Evolutionary conservation across 2,113 vertebrate genomes (phyloP).

Genomic region (Dicerorhinus sumatrensis): DNA sequence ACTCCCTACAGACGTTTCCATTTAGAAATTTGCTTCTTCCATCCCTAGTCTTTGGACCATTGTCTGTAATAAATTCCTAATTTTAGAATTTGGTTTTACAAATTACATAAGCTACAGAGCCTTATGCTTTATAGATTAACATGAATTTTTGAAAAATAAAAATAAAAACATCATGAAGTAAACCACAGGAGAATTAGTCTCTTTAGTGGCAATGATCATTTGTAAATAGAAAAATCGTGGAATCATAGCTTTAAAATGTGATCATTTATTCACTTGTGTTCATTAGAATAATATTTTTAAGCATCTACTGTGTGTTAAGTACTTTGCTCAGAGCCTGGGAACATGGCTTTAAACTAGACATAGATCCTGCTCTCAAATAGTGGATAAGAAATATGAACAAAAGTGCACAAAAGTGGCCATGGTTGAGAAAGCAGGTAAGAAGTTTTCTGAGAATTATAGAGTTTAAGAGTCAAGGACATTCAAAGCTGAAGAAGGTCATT

Average conservation of each 20-base stretch:
- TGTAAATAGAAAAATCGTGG: not conserved
- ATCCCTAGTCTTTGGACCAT: not conserved
- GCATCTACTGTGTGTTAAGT: not conserved
- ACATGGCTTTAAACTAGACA: not conserved
- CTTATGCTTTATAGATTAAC: not conserved
- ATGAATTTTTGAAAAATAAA: not conserved
- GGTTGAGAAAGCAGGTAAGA: rapidly evolving
- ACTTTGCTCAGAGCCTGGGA: not conserved
- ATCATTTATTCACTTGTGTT: not conserved
- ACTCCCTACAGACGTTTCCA: not conserved
- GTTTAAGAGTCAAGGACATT: rapidly evolving
- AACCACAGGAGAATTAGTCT: not conserved
- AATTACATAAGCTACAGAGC: not conserved
- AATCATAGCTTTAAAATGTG: not conserved
- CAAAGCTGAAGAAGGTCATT: no score
- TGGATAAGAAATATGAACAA: rapidly evolving
- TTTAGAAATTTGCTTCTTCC: not conserved
- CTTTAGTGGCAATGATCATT: not conserved
- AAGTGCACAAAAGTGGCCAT: not conserved
- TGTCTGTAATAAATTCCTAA: not conserved
- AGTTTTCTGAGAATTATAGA: not conserved
- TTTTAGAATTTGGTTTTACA: slow-evolving; percentile 1
- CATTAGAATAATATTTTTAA: not conserved
- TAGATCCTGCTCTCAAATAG: not conserved
- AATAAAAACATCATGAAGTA: not conserved